Base-by-base conservation (phyloP, 2,797 vertebrate species). In the Argya squamiceps region DNA sequence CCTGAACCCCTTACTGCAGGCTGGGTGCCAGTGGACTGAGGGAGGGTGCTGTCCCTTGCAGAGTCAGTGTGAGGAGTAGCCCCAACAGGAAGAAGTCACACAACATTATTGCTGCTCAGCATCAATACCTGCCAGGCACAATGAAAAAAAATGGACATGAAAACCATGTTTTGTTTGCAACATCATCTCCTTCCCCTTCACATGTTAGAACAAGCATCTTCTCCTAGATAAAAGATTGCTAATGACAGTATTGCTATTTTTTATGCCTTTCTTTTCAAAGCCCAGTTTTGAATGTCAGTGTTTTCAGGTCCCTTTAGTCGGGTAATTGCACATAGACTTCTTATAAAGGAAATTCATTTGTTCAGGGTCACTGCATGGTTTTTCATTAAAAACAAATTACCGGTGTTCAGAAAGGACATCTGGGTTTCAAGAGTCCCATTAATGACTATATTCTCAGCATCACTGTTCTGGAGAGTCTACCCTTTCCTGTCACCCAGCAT, bases 371-470 rank as follows among this genome's bases (percentile, higher is more conserved):
- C 98, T 98, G 99, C 98, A 87, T 99, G 99, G 99, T 99, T 99
- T 99, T 99, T 99, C 99, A 99, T 99, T 99, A 99, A 99, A 99
- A 99, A 99, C 99, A 99, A 99, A 99, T 99, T 99, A 99, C 99
- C 98, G 97, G 98, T 99, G 99, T 98, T 99, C 99, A 98, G 98
- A 98, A 99, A 99, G 99, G 99, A 99, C 99, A 99, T 99, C 99
- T 99, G 99, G 99, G 99, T 98, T 99, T 98, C 99, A 3, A 63
- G 92, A 98, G 97, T 97, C 97, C 98, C 98, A 98, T 98, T 99
- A 99, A 99, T 99, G 99, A 99, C 99, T 99, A 98, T 98, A 99
- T 98, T 98, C 98, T 98, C 98, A 97, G 98, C 97, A 98, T 97
- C 97, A 95, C 97, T 89, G 46, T 98, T 97, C 97, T 89, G 96